Conservation (phyloP, 2,888 invertebrate species). For the Plagodis dolabraria region DNA sequence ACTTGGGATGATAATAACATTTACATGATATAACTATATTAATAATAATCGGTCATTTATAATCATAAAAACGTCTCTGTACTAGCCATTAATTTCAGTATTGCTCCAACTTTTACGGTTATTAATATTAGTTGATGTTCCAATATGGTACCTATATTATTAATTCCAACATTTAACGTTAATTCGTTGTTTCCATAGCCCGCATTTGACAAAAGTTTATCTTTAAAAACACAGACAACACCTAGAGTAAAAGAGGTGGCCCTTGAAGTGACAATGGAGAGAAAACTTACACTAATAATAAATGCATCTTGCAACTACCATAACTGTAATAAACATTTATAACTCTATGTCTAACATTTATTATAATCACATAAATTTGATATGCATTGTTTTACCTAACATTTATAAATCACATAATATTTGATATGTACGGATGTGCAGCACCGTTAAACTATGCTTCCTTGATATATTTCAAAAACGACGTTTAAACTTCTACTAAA, state of each 20-base stretch:
- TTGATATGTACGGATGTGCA: conserved; percentile 80
- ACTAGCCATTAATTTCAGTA: conserved; percentile 1
- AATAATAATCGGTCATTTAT: neutral
- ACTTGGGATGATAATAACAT: conserved; percentile 9
- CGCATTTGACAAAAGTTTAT: conserved; percentile 81
- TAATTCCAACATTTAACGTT: conserved; percentile 44
- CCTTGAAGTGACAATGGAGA: conserved; percentile 37
- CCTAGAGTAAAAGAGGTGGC: conserved; percentile 44
- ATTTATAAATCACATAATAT: conserved; percentile 70
- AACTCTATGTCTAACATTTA: conserved; percentile 39
- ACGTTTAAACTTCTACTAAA: conserved; percentile 59
- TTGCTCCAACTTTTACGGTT: neutral
- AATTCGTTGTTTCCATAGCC: conserved; percentile 81
- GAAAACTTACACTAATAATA: conserved; percentile 35
- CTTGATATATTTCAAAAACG: conserved; percentile 50
- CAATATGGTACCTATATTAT: conserved; percentile 41
- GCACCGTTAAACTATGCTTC: conserved; percentile 72
- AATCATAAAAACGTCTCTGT: conserved; percentile 3
- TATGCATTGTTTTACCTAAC: conserved; percentile 60
- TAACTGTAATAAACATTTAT: conserved; percentile 61
- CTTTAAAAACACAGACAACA: conserved; percentile 44
- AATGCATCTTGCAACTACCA: conserved; percentile 58
- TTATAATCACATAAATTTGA: conserved; percentile 79
- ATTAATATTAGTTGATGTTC: conserved; percentile 32
- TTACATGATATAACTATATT: neutral